Evolutionary conservation across 2,113 vertebrate genomes (phyloP).

Genomic region (Alaudala cheleensis): DNA sequence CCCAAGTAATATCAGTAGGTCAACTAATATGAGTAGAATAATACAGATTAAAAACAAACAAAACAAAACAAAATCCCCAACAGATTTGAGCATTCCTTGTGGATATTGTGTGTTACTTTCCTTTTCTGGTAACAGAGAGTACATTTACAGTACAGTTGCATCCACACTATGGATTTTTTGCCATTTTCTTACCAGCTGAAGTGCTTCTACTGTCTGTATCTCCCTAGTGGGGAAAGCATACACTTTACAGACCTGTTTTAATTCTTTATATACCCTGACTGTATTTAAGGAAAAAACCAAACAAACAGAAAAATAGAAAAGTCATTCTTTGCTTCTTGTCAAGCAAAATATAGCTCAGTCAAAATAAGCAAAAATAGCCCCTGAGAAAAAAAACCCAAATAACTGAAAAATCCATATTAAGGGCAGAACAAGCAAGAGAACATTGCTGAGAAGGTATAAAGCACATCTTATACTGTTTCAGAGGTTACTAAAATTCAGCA

Average conservation of each 20-base stretch:
- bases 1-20: background rate
- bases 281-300: background rate
- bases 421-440: background rate
- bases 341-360: background rate
- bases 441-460: constrained; percentile 7
- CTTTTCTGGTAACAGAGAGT: background rate
- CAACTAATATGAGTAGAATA: background rate
- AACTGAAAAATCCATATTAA: background rate
- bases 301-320: background rate
- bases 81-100: background rate
- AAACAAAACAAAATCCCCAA: too few species aligned
- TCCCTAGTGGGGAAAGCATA: background rate
- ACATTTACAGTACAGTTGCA: background rate
- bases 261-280: background rate
- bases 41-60: background rate
- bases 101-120: background rate
- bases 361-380: background rate
- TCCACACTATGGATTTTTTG: background rate
- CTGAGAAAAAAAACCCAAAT: background rate
- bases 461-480: background rate
- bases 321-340: background rate
- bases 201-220: accelerated
- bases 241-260: background rate
- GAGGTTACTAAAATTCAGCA: background rate
- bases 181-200: background rate